Conservation (phyloP, 2,888 invertebrate genomes). For the Nephrotoma flavescens region DNA sequence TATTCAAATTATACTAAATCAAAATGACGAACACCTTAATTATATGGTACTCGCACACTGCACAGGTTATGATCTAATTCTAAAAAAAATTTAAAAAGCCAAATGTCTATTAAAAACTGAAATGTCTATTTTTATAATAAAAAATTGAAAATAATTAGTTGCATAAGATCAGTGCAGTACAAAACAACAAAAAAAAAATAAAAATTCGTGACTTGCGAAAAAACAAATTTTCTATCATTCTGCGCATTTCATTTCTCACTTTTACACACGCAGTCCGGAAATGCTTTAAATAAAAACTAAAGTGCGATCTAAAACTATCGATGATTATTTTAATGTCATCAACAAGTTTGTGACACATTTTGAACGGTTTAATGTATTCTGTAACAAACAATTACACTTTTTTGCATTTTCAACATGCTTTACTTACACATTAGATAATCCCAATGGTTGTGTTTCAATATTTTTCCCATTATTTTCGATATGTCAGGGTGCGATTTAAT, state of each 20-base stretch:
- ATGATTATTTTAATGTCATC: not conserved
- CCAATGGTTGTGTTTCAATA: not conserved
- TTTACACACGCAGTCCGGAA: not conserved
- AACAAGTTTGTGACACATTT: not conserved
- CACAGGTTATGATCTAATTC: not conserved
- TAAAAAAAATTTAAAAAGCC: not conserved
- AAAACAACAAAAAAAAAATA: too few species aligned
- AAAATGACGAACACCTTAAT: not conserved
- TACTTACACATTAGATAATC: not conserved
- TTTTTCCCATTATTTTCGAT: not conserved
- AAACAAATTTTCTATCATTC: not conserved
- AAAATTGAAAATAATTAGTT: not conserved
- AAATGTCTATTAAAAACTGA: not conserved
- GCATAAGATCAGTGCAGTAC: not conserved
- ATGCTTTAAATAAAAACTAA: not conserved
- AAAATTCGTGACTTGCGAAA: not conserved
- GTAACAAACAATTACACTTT: not conserved
- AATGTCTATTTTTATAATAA: not conserved
- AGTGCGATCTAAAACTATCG: too few species aligned
- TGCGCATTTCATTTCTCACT: not conserved
- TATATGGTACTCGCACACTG: not conserved
- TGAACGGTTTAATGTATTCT: not conserved
- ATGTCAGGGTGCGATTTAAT: not conserved
- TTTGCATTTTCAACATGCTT: not conserved
- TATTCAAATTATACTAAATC: not conserved